phyloP scores from a whole-genome alignment of 2,888 invertebrate species.

The Arctia plantaginis region DNA sequence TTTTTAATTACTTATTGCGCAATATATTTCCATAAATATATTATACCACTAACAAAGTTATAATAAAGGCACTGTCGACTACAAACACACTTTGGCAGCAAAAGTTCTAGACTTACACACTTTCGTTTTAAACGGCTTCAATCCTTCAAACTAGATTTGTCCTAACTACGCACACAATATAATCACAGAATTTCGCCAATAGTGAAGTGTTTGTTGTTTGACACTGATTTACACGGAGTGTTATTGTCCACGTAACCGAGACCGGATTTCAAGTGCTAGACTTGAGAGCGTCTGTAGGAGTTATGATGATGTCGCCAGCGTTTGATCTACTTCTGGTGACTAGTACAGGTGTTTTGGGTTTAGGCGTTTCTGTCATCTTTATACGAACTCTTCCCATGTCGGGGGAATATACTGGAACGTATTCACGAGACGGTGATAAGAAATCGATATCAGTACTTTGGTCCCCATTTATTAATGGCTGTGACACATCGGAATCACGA shows the following conservation, averaged over 20 bases:
- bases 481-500: conserved; percentile 80
- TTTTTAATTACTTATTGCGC: conserved; percentile 75
- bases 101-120: conserved; percentile 74
- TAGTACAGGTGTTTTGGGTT: conserved; percentile 93
- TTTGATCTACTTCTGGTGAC: conserved; percentile 92
- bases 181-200: conserved; percentile 85
- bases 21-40: conserved; percentile 84
- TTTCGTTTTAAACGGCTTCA: conserved; percentile 65
- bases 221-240: conserved; percentile 76
- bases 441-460: conserved; percentile 76
- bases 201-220: conserved; percentile 82
- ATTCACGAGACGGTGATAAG: conserved; percentile 79
- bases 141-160: conserved; percentile 66
- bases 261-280: conserved; percentile 79
- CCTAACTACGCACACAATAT: conserved; percentile 69
- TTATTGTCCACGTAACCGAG: conserved; percentile 64
- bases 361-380: conserved; percentile 91
- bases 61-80: conserved; percentile 86
- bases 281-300: conserved; percentile 82
- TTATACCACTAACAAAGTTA: conserved; percentile 75
- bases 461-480: conserved; percentile 82
- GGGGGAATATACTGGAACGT: conserved; percentile 87
- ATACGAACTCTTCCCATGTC: conserved; percentile 93
- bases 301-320: conserved; percentile 92
- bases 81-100: conserved; percentile 87